These are phyloP conservation scores for Phengaris arion DNA, from an alignment of 2,888 invertebrate genomes.

Conservation along the genomic window DNA sequence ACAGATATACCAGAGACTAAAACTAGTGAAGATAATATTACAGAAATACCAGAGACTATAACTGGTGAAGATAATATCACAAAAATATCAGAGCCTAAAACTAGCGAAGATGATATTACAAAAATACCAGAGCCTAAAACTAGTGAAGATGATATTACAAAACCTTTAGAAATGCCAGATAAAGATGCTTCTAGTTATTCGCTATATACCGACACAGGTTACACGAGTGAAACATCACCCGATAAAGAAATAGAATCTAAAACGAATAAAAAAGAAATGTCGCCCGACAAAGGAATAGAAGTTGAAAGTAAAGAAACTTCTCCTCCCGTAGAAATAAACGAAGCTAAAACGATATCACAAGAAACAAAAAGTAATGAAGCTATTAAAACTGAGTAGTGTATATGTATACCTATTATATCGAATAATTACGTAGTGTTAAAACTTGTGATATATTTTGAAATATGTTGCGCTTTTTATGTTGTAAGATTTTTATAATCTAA, in stretches of 20 bases:
- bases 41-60: not conserved
- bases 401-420: not conserved
- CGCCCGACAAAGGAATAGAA: conserved; percentile 32
- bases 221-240: conserved; percentile 45
- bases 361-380: conserved; percentile 28
- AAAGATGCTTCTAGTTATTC: conserved; percentile 35
- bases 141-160: conserved; percentile 19
- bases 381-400: conserved; percentile 30
- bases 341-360: not conserved
- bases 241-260: conserved; percentile 39
- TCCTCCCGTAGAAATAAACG: not conserved
- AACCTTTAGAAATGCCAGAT: conserved; percentile 27
- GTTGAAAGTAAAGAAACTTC: not conserved
- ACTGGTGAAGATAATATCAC: not conserved
- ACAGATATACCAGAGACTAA: not conserved
- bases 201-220: conserved; percentile 30
- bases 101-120: conserved; percentile 27
- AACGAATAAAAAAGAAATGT: conserved; percentile 35
- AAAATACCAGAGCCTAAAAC: not conserved
- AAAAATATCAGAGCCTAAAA: not conserved
- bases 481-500: conserved; percentile 21
- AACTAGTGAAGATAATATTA: not conserved
- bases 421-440: conserved; percentile 17
- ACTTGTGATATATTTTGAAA: conserved; percentile 28
- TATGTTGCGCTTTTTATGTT: conserved; percentile 22